Base-by-base conservation (phyloP, 2,888 invertebrate genomes). In the Chaitophorus viminalis region DNA sequence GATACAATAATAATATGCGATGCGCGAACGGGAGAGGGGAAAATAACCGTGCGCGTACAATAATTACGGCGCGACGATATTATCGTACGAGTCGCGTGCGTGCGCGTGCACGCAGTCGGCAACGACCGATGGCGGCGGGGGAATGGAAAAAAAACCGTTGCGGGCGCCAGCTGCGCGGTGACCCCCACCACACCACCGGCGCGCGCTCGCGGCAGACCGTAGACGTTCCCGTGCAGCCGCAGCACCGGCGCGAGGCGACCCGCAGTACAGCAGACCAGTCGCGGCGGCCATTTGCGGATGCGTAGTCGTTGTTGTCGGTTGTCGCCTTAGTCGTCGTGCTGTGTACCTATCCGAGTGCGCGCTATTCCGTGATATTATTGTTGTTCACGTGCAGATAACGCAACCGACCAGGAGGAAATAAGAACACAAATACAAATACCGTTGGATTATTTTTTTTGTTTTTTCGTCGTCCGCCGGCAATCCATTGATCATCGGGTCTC, bases 231-330 rank as follows among this genome's bases (percentile, higher is more conserved):
- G 74, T 74, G 74, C n/a, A 18, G 17, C 29, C 29, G 54, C 65
- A 36, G 39, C 75, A 39, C 65, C 36, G 83, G 75, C 65, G 31
- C 75, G 74, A 36, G 39, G 72, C 54, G 81, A 2, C 21, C 52
- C 54, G 70, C n/a, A 31, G 14, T n/a, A 36, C 82, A 33, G 70
- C 21, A 72, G 39, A 46, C 65, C 84, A 84, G 84, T 84, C 84
- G 84, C 84, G 76, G 78, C 78, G 78, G 79, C 87, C 87, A 81
- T 87, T 87, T 87, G 87, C 65, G 74, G 79, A 81, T 81, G 87
- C 21, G 79, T 81, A 72, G 87, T 87, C 74, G 79, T 21, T 36
- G 78, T 68, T 72, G 29, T 21, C 86, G 87, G 87, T 81, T n/a
- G 39, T 72, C 5, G 83, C 33, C 52, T 78, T 85, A 18, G 18